Evolutionary conservation across 1,140 invertebrate genomes (phyloP), one percentile per base, ranked within the genome.

Genomic region (Sarcophaga bullata): DNA sequence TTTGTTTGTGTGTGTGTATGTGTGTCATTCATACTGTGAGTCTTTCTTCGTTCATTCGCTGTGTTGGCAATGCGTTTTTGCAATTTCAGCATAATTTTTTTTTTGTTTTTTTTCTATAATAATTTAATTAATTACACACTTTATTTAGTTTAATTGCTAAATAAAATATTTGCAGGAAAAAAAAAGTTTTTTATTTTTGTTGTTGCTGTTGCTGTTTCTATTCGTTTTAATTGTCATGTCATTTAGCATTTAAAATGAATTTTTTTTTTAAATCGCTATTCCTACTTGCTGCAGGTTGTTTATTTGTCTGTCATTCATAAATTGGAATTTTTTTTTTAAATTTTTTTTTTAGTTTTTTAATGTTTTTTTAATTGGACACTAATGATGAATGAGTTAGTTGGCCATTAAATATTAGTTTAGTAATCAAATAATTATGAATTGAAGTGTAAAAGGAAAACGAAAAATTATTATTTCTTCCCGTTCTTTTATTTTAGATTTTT

Each of bases 241-340:
- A 58, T 11, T 58, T n/a, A n/a, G 15, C 15, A 58, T 58, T 58
- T 58, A 37, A 37, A 37, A 37, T 4, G 4, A 37, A 37, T 37
- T 37, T 37, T 37, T 37, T 37, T 1, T 37, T 37, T 37, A 2
- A 37, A 37, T 37, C 25, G 25, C 25, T 37, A 37, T 37, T 58
- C 7, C 10, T 15, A n/a, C 54, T 58, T 58, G 15, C 10, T 15
- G 13, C 54, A 7, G 15, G 15, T 58, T 15, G 54, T 58, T 58
- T 58, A 37, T 58, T 58, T 58, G n/a, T 58, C n/a, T 58, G 54
- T 58, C 54, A 58, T 58, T 58, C 54, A 58, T 58, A 58, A 58
- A 15, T 58, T 58, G 1, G n/a, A 58, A 3, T 11, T 58, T 58
- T 6, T 13, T 58, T 58, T 58, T 58, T 15, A 7, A 15, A 15